Base-by-base conservation (phyloP, 2,797 vertebrate species). In the Sebastes minor region DNA sequence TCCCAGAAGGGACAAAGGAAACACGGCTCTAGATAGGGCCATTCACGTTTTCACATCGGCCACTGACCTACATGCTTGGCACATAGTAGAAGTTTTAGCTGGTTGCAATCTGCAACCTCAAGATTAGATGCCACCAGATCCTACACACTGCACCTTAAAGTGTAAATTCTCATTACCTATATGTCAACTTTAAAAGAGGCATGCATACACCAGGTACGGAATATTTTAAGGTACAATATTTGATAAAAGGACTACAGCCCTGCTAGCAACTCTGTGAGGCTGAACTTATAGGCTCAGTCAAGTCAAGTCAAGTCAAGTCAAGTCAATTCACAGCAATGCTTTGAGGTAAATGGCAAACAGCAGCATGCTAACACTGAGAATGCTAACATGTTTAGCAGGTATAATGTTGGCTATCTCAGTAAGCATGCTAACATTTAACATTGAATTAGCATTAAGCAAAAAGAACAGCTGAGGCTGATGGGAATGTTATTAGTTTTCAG, bases 1-100 rank as follows among this genome's bases (percentile, higher is more conserved):
- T 0, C 0, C 42, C 42, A 46, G 42, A 46, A 46, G 7, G 42
- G 42, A 46, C 42, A 46, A 46, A 46, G 0, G 1, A 46, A 46
- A 46, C 16, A 46, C 3, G 16, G 42, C 42, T 46, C 42, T 18
- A 46, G 42, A 18, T 18, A 18, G 42, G 42, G 16, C 42, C 42
- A 46, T 23, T 23, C 23, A 23, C 23, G 23, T 38, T 38, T 38
- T 12, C 35, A 1, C 16, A 18, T 0, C 16, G 3, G 42, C 42
- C 16, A 46, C 0, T 2, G 42, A 46, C 16, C 42, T 46, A 18
- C 42, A 46, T 46, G 42, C 42, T 46, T 46, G 42, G 42, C 16
- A 46, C 3, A 46, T 18, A 3, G 42, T 46, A 46, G 16, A 46
- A 18, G 16, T 46, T 46, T 46, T 16, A 46, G 42, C 42, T 46